Percentiles rank a stretch among this genome's conserved stretches.
phyloP scores from a whole-genome alignment of 2,888 invertebrate species.

The Chydorus sphaericus region DNA sequence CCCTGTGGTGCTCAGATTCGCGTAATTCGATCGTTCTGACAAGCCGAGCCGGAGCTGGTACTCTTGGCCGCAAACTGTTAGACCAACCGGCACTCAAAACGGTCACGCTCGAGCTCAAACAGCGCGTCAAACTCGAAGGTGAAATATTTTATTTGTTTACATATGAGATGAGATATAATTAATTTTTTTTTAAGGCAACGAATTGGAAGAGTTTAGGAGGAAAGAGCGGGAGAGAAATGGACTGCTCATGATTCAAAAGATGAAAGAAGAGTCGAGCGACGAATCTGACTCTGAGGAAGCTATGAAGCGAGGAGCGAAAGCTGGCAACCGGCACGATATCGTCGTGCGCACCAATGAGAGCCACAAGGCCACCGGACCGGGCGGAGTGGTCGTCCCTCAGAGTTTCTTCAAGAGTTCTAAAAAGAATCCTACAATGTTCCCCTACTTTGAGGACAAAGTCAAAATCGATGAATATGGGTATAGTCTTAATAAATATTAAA shows the following conservation, averaged over 20 bases:
- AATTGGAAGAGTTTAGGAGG: conserved; percentile 37
- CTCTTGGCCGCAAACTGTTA: conserved; percentile 36
- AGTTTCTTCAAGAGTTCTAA: conserved; percentile 79
- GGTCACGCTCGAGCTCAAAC: conserved; percentile 30
- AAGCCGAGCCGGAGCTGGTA: conserved; percentile 29
- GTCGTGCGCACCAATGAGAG: conserved; percentile 47
- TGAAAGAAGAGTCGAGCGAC: conserved; percentile 19
- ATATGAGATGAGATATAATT: conserved; percentile 24
- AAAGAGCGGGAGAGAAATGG: conserved; percentile 31
- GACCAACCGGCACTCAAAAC: conserved; percentile 31
- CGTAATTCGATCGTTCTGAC: conserved; percentile 92
- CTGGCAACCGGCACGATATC: conserved; percentile 75
- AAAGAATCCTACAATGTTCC: conserved; percentile 93
- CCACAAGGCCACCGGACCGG: conserved; percentile 32
- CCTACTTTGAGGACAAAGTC: conserved; percentile 78
- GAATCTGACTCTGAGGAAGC: conserved; percentile 62
- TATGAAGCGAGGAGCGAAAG: conserved; percentile 68
- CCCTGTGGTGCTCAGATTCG: conserved; percentile 81
- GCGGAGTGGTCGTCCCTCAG: conserved; percentile 27
- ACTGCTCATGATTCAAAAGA: conserved; percentile 24
- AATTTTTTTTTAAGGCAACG: conserved; percentile 27
- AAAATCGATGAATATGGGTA: conserved; percentile 94
- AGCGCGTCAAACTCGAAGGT: conserved; percentile 38
- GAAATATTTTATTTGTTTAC: conserved; percentile 1
- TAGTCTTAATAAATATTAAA: too few species aligned